Evolutionary conservation across 2,113 vertebrate genomes (phyloP).

Genomic region (Cebidichthys violaceus): DNA sequence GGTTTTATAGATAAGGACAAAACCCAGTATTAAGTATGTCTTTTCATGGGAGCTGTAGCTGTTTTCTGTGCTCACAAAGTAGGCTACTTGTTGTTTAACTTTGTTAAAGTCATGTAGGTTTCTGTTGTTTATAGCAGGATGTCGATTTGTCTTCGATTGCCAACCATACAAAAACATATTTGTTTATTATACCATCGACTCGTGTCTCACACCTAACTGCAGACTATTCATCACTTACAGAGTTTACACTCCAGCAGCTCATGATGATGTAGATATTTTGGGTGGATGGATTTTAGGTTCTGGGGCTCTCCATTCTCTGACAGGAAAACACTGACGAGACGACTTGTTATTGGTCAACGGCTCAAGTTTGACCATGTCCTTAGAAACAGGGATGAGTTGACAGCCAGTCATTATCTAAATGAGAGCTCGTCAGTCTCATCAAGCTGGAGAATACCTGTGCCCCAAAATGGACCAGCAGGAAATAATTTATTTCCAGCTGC

Average conservation of each 20-base stretch:
- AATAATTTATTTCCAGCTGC: slow-evolving; percentile 1
- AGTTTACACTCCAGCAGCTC: not conserved
- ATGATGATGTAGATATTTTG: too few species aligned
- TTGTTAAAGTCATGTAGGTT: too few species aligned
- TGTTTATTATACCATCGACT: not conserved
- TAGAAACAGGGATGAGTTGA: too few species aligned
- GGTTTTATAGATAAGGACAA: not conserved
- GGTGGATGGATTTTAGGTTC: too few species aligned
- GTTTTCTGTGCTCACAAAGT: not conserved
- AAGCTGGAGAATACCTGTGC: not conserved
- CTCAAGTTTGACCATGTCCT: not conserved
- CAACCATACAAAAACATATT: not conserved
- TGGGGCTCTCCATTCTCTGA: not conserved
- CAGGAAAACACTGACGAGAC: not conserved
- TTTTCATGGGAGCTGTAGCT: not conserved
- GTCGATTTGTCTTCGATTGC: not conserved
- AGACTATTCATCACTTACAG: not conserved
- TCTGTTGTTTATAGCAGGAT: not conserved
- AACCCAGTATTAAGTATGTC: not conserved
- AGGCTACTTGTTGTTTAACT: too few species aligned
- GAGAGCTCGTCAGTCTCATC: not conserved
- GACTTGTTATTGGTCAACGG: not conserved
- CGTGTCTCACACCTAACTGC: not conserved
- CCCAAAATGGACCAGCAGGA: not conserved
- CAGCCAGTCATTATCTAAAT: not conserved